phyloP scores from a whole-genome alignment of 2,797 vertebrate species.

The Balearica regulorum region DNA sequence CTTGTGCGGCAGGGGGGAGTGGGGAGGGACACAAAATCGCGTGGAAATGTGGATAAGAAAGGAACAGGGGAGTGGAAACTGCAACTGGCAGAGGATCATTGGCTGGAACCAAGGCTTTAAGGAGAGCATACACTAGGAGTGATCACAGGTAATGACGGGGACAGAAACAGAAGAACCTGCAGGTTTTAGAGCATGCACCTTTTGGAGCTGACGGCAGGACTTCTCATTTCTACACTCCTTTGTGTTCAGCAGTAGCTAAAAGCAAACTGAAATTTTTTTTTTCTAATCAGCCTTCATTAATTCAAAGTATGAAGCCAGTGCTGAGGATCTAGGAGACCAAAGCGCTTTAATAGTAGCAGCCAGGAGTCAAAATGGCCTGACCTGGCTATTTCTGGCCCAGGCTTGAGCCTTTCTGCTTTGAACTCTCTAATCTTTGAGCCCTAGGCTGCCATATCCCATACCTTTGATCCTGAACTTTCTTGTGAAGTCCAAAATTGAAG shows the following conservation, averaged over 20 bases:
- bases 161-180: background rate
- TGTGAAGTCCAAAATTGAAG: background rate
- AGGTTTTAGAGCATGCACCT: background rate
- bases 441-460: background rate
- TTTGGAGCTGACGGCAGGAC: background rate
- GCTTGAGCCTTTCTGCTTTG: background rate
- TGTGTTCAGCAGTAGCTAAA: background rate
- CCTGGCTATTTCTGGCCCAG: background rate
- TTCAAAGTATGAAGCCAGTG: background rate
- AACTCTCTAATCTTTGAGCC: background rate
- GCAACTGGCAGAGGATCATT: background rate
- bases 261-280: background rate
- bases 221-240: background rate
- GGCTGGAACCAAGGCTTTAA: background rate
- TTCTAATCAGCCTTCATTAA: background rate
- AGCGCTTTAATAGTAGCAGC: background rate
- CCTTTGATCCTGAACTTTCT: background rate
- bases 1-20: accelerated
- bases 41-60: background rate
- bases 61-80: background rate
- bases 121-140: background rate
- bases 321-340: background rate
- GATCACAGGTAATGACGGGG: background rate
- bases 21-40: background rate
- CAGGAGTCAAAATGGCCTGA: background rate